phyloP scores from a whole-genome alignment of 2,113 vertebrate genomes.

The Oryzias celebensis region DNA sequence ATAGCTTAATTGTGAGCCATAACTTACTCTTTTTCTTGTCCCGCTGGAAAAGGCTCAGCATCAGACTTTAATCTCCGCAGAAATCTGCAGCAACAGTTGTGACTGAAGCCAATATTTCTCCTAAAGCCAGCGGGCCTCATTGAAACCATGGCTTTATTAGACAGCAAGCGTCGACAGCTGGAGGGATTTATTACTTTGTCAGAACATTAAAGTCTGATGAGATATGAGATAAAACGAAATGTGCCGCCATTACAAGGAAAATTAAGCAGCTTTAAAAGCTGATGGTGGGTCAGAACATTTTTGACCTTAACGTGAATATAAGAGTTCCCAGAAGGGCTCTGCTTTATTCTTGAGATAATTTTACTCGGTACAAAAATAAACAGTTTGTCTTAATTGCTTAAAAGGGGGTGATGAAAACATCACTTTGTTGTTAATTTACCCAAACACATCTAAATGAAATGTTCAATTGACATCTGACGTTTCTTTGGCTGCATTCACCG shows the following conservation, averaged over 20 bases:
- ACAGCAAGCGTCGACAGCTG: constrained; percentile 33
- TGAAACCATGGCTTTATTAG: constrained; percentile 7
- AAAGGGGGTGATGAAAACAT: too few species aligned
- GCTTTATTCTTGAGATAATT: too few species aligned
- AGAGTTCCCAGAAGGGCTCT: too few species aligned
- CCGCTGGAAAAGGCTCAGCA: constrained; percentile 11
- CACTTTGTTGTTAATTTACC: too few species aligned
- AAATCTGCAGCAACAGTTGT: constrained; percentile 18
- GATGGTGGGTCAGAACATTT: too few species aligned
- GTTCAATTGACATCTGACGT: too few species aligned
- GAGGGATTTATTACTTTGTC: constrained; percentile 13
- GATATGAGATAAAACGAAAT: constrained; percentile 29
- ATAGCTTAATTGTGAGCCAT: constrained; percentile 4
- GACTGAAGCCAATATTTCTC: constrained; percentile 25
- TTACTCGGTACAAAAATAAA: too few species aligned
- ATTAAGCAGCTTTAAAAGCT: neutral
- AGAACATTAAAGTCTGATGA: constrained; percentile 23
- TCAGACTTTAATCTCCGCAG: constrained; percentile 23
- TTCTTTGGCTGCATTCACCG: too few species aligned
- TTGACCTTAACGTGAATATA: too few species aligned
- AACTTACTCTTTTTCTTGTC: neutral
- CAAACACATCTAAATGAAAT: too few species aligned
- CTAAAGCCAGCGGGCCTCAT: constrained; percentile 20
- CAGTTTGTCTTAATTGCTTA: too few species aligned
- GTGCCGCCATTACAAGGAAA: constrained; percentile 18